Evolutionary conservation across 2,888 invertebrate genomes (phyloP).

Genomic region (Aplocera efformata): DNA sequence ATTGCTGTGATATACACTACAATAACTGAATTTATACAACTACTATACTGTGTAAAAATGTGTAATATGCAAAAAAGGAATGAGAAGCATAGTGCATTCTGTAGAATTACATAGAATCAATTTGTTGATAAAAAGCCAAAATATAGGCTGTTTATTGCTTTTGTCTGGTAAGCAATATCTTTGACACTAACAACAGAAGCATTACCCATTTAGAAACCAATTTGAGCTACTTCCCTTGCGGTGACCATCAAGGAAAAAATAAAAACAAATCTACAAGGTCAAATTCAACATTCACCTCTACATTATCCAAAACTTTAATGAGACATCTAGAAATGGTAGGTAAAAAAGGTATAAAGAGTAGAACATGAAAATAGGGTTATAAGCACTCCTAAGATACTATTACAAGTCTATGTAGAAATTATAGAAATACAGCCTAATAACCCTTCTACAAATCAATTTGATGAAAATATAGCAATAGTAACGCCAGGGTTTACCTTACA

Average conservation of each 20-base stretch:
- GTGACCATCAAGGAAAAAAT: constrained; percentile 10
- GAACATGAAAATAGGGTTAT: constrained; percentile 8
- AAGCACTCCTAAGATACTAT: constrained; percentile 14
- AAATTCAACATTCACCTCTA: constrained; percentile 14
- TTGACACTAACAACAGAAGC: constrained; percentile 6
- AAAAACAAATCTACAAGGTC: constrained; percentile 20
- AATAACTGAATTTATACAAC: neutral
- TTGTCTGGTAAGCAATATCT: constrained; percentile 1
- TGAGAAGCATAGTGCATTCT: constrained; percentile 53
- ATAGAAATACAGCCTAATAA: constrained; percentile 30
- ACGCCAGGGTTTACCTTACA: constrained; percentile 72
- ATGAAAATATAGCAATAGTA: constrained; percentile 44
- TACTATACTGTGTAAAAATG: constrained; percentile 27
- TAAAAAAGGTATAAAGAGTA: constrained; percentile 12
- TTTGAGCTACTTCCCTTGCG: constrained; percentile 32
- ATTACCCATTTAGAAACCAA: constrained; percentile 8
- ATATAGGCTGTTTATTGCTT: neutral
- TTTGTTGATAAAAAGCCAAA: constrained; percentile 9
- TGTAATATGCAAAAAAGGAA: constrained; percentile 38
- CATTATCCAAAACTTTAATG: constrained; percentile 7
- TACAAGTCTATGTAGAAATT: constrained; percentile 11
- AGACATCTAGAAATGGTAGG: constrained; percentile 1
- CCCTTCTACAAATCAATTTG: constrained; percentile 34
- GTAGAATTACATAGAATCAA: constrained; percentile 16
- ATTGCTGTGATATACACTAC: constrained; percentile 10